Evolutionary conservation across 2,113 vertebrate genomes (phyloP).

Genomic region (Scopus umbretta): DNA sequence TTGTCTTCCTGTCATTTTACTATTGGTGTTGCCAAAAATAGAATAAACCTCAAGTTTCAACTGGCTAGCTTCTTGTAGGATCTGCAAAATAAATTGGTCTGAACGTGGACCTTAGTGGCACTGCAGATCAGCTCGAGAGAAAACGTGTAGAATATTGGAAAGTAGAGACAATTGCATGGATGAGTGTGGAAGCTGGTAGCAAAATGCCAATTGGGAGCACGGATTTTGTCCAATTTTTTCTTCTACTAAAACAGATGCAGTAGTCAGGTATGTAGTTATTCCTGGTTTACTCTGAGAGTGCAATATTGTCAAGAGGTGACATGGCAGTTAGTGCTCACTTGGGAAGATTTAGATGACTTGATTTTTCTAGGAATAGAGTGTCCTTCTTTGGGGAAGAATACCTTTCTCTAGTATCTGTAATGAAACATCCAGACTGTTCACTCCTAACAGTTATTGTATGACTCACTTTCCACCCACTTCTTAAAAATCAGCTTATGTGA

Average conservation of each 20-base stretch:
- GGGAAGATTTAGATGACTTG: background rate
- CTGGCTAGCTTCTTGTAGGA: background rate
- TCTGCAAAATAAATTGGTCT: background rate
- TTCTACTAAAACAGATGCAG: background rate
- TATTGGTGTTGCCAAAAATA: background rate
- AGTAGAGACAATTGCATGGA: background rate
- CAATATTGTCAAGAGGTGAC: background rate
- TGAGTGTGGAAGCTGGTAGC: background rate
- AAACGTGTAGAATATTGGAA: background rate
- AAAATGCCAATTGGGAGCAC: background rate
- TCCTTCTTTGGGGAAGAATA: background rate
- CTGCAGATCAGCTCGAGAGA: background rate
- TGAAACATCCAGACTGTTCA: background rate
- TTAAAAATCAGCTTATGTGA: background rate
- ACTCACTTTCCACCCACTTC: background rate
- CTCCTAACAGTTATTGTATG: background rate
- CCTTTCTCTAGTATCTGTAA: background rate
- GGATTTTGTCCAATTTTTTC: background rate
- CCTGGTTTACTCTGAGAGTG: background rate
- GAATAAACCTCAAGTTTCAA: background rate
- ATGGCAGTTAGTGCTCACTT: background rate
- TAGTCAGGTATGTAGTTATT: background rate
- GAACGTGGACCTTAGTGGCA: background rate
- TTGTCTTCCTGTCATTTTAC: background rate
- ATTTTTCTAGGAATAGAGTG: background rate